Evolutionary conservation across 2,113 vertebrate genomes (phyloP).

Genomic region (Poeciliopsis occidentalis): DNA sequence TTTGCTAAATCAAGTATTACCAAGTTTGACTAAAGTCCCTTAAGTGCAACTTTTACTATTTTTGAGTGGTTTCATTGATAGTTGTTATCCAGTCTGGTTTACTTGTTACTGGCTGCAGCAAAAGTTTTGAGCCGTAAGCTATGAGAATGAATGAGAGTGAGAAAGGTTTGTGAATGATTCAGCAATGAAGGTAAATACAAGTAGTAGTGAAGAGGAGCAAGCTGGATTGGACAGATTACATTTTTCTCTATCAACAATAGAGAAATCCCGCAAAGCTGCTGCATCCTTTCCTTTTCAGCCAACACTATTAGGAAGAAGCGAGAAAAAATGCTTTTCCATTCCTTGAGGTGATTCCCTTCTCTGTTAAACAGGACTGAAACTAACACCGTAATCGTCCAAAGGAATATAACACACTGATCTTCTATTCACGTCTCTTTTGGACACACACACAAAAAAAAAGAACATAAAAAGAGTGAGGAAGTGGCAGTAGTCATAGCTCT

Average conservation of each 20-base stretch:
- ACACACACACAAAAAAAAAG: conserved; percentile 5
- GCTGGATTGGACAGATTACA: background rate
- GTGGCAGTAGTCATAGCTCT: conserved; percentile 16
- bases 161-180: background rate
- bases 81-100: background rate
- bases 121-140: too few relatives aligned
- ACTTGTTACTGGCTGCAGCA: background rate
- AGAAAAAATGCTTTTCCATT: background rate
- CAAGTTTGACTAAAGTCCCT: too few relatives aligned
- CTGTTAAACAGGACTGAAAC: conserved; percentile 28
- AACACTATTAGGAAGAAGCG: background rate
- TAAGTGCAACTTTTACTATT: too few relatives aligned
- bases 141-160: too few relatives aligned
- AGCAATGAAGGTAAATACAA: background rate
- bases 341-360: conserved; percentile 35
- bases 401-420: conserved; percentile 18
- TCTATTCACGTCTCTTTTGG: conserved; percentile 18
- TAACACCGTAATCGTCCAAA: conserved; percentile 28
- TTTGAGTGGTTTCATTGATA: background rate
- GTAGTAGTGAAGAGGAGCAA: background rate
- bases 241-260: background rate
- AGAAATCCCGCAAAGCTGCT: too few relatives aligned
- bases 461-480: conserved; percentile 21
- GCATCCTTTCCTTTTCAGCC: background rate
- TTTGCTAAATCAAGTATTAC: too few relatives aligned